Evolutionary conservation across 2,797 vertebrate species (phyloP), one percentile per base, ranked within the genome.

Genomic region (Liparis tanakae): DNA sequence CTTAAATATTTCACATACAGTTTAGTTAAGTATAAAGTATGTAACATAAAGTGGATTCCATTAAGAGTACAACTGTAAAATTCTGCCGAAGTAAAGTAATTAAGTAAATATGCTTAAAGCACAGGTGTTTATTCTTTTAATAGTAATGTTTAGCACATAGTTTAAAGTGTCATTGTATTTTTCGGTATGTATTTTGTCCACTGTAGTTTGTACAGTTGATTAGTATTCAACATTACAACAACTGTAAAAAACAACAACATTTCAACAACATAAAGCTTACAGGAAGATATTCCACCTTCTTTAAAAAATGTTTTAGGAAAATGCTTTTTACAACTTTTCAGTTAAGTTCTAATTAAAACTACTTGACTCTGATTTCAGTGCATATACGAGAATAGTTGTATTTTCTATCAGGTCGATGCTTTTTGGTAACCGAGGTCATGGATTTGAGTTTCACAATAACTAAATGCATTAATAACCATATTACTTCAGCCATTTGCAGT

Each of bases 101-200:
- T 8, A 68, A 68, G 50, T 56, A 14, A n/a, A 67, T 10, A 37
- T 67, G 39, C 39, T 56, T 69, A 6, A 7, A 37, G 37, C 8
- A 33, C 54, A 64, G 30, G 20, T 54, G 25, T 25, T 41, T 1
- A 43, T 25, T 58, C 13, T 1, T 14, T 34, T n/a, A 14, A 14
- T 41, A 34, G 4, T 55, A 54, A 51, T 34, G 6, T 67, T 22
- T 20, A 41, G 34, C 18, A 4, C 22, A 63, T 33, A 60, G 7
- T 60, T 22, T 43, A 15, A 22, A 55, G 3, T 53, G 43, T 10
- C 2, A 0, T 34, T 25, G 56, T 54, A 60, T 43, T 43, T 43
- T 43, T 20, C 48, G 14, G 18, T 74, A 34, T 37, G 10, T 34
- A 48, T 75, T 55, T 67, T 43, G 13, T 37, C 22, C 33, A 17